phyloP scores from a whole-genome alignment of 2,113 vertebrate genomes.

The Madoqua kirkii region DNA sequence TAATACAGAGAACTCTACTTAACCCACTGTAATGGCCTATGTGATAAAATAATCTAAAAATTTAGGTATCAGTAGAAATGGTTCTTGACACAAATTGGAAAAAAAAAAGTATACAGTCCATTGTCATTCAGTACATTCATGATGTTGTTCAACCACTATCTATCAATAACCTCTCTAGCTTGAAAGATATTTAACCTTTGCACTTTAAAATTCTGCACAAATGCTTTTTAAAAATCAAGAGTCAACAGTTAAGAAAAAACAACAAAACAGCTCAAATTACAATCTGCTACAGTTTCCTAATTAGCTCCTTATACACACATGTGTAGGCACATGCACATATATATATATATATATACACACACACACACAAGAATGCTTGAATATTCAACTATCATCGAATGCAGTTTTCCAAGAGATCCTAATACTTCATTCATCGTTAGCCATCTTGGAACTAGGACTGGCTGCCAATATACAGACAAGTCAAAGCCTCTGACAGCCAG shows the following conservation, averaged over 20 bases:
- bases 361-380: slow-evolving; percentile 43
- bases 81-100: background rate
- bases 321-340: background rate
- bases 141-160: background rate
- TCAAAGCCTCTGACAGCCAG: slow-evolving; percentile 90
- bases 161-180: slow-evolving; percentile 59
- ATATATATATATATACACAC: background rate
- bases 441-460: slow-evolving; percentile 77
- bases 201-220: slow-evolving; percentile 62
- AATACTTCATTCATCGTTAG: slow-evolving; percentile 44
- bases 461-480: slow-evolving; percentile 89
- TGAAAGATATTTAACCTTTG: slow-evolving; percentile 70
- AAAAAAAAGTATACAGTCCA: background rate
- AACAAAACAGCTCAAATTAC: slow-evolving; percentile 43
- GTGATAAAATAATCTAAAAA: background rate
- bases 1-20: background rate
- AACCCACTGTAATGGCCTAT: background rate
- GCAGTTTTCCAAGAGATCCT: background rate
- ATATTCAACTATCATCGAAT: background rate
- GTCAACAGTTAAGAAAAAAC: background rate
- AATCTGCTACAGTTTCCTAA: background rate
- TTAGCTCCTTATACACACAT: background rate
- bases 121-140: background rate
- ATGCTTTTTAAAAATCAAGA: slow-evolving; percentile 38
- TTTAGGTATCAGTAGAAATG: background rate